These are phyloP conservation scores for Boloria selene DNA, from an alignment of 2,888 invertebrate species.

Conservation along the genomic window DNA sequence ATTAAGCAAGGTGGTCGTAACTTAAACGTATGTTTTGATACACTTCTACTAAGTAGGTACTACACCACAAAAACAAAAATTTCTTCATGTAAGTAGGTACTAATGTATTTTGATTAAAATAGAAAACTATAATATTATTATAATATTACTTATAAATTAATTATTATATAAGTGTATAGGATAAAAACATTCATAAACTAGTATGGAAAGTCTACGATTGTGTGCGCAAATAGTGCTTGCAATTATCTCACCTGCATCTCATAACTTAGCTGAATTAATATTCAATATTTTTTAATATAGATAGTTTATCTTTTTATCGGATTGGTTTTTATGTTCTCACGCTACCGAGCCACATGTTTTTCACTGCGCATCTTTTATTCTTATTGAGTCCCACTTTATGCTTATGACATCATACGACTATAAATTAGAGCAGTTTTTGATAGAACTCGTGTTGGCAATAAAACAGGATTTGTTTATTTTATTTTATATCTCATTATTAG, in stretches of 20 bases:
- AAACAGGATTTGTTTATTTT: conserved; percentile 71
- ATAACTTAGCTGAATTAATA: conserved; percentile 34
- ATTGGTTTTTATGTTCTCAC: conserved; percentile 74
- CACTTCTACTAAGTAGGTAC: not conserved
- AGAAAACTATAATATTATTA: too few species aligned
- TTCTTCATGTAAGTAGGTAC: too few species aligned
- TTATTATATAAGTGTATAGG: too few species aligned
- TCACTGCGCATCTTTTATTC: conserved; percentile 70
- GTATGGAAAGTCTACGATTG: too few species aligned
- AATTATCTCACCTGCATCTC: conserved; percentile 3
- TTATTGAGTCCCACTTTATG: conserved; percentile 55
- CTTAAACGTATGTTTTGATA: not conserved
- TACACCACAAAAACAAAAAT: too few species aligned
- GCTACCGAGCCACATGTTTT: conserved; percentile 73
- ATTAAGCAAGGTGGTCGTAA: conserved; percentile 11
- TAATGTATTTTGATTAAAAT: too few species aligned
- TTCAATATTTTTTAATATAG: conserved; percentile 48
- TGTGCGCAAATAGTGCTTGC: too few species aligned
- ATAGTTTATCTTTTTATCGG: conserved; percentile 60
- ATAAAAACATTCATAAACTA: too few species aligned
- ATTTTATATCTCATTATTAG: conserved; percentile 49
- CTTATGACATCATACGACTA: conserved; percentile 65
- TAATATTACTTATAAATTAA: too few species aligned
- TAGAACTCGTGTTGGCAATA: conserved; percentile 68
- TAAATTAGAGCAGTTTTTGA: conserved; percentile 74